Evolutionary conservation across 2,113 vertebrate genomes (phyloP), one percentile per base, ranked within the genome.

Genomic region (Lonchura striata): DNA sequence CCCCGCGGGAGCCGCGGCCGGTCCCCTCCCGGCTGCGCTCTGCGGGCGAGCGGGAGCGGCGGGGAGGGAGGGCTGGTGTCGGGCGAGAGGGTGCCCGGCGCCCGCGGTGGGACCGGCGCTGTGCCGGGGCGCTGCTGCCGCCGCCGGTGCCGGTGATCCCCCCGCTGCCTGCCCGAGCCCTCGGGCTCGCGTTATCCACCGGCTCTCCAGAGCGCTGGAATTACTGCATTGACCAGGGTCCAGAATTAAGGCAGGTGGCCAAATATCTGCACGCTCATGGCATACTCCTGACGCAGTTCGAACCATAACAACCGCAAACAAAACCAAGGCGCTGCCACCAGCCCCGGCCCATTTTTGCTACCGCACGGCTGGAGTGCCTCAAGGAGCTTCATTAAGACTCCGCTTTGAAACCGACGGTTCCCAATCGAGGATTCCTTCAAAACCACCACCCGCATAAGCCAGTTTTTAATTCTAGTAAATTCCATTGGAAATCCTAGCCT

Each of bases 291-390:
- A 15, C 3, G 31, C 63, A 17, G 44, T 42, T 60, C 18, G 39
- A 69, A 17, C 82, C 27, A 1, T 60, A 47, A 46, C 81, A 65
- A 49, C 46, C 35, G 9, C 53, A 47, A 64, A 64, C 49, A 60
- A 72, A 68, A 31, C 2, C 53, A 28, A 12, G 47, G 13, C 3
- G 2, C 11, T 31, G 15, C 18, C 11, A 24, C 0, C 24, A 5
- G n/a, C 46, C 10, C 9, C 20, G 19, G 41, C 16, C 31, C 27
- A 0, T 14, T n/a, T 69, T 68, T 72, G 52, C 24, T 66, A 1
- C 46, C 31, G 7, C 9, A 5, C 16, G 27, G 10, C 6, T 61
- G 49, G 49, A 9, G 15, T n/a, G 22, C 41, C 5, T 53, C 21
- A 35, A 52, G 24, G 25, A 78, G 64, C 33, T 60, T 66, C 11